Percentiles rank a stretch among this genome's conserved stretches.
These are phyloP conservation scores for Epinotia demarniana DNA, from an alignment of 2,888 invertebrate genomes.

Conservation along the genomic window DNA sequence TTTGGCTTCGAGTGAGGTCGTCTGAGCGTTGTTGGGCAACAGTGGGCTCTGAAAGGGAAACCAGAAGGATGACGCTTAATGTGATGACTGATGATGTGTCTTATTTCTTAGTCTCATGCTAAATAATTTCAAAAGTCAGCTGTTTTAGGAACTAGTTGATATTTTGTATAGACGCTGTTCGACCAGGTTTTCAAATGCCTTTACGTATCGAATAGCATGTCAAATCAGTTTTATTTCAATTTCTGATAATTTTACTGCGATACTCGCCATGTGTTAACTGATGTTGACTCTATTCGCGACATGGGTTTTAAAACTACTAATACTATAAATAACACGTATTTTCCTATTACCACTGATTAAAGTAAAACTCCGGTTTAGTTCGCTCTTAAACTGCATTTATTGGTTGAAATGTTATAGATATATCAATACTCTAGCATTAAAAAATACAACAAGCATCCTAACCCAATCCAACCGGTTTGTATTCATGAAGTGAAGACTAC, in stretches of 20 bases:
- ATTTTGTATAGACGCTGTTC: background rate
- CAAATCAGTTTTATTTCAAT: background rate
- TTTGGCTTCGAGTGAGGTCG: constrained; percentile 9
- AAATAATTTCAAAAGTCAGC: background rate
- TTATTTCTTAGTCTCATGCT: background rate
- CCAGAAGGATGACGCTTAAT: background rate
- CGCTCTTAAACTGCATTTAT: constrained; percentile 7
- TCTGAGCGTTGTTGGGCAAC: constrained; percentile 1
- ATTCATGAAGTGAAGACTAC: too few relatives aligned
- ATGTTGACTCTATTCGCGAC: background rate
- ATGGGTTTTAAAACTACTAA: background rate
- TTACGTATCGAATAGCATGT: too few relatives aligned
- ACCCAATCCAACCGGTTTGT: too few relatives aligned
- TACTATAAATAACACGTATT: too few relatives aligned
- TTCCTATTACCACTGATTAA: background rate
- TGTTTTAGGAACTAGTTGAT: background rate
- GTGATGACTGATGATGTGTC: background rate
- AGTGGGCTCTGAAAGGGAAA: constrained; percentile 16
- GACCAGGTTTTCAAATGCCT: background rate
- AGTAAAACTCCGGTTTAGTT: constrained; percentile 2
- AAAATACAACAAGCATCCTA: constrained; percentile 5
- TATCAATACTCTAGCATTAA: background rate
- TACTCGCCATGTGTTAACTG: too few relatives aligned
- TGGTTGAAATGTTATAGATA: background rate
- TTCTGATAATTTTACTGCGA: too few relatives aligned